A percentile compares a stretch with the other conserved stretches of the same genome.
These are phyloP conservation scores for Coregonus suidteri DNA, from an alignment of 2,797 vertebrate species.

Conservation along the genomic window DNA sequence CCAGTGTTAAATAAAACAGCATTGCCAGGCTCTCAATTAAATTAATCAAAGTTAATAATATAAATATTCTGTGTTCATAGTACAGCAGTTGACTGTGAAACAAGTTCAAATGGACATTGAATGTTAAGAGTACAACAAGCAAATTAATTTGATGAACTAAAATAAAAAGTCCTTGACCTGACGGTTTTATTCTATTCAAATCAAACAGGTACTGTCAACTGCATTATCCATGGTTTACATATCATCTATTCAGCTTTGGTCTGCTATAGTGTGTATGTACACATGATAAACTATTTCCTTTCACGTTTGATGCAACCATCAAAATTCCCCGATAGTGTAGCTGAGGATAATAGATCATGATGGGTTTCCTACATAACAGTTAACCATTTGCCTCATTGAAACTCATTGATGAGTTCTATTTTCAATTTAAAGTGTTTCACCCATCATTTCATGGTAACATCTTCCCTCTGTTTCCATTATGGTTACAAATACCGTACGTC, in stretches of 20 bases:
- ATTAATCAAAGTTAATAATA: background rate
- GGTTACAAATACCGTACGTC: background rate
- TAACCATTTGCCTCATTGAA: conserved; percentile 1
- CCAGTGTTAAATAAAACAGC: background rate
- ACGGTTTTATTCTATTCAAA: conserved; percentile 20
- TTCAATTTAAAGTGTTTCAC: background rate
- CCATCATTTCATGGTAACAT: background rate
- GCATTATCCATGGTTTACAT: conserved; percentile 45
- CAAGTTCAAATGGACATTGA: background rate
- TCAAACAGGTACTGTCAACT: conserved; percentile 11
- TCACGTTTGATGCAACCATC: background rate
- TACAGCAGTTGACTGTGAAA: background rate
- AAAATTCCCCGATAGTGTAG: background rate
- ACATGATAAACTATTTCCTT: background rate
- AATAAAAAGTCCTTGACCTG: conserved; percentile 17
- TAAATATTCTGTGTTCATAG: no score
- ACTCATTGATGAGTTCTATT: background rate
- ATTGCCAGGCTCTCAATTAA: background rate
- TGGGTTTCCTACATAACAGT: background rate
- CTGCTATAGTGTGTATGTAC: background rate
- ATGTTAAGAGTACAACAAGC: background rate
- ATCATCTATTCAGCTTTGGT: background rate
- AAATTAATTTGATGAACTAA: background rate
- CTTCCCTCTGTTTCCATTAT: background rate
- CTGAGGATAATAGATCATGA: background rate